Conservation (phyloP, 2,888 invertebrate species). For the Leucophenga montana region DNA sequence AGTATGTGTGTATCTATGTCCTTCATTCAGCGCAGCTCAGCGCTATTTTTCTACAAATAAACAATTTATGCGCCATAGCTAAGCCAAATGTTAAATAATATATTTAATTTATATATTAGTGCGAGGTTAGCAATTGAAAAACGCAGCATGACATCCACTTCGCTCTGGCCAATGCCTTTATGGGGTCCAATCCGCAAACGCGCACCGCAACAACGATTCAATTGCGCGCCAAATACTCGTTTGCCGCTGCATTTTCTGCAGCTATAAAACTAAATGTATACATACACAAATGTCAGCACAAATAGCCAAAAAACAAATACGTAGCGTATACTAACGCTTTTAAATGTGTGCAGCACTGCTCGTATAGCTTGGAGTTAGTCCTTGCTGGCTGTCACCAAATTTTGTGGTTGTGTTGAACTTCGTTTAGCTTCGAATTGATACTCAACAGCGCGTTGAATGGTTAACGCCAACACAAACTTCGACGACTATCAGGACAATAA, state of each 20-base stretch:
- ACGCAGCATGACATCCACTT: no score
- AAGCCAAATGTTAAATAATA: slow-evolving; percentile 17
- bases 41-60: no score
- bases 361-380: not conserved
- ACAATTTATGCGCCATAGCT: not conserved
- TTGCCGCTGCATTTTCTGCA: no score
- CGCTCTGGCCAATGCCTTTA: not conserved
- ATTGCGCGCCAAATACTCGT: slow-evolving; percentile 1
- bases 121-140: not conserved
- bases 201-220: slow-evolving; percentile 4
- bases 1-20: not conserved
- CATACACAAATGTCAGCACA: not conserved
- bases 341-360: no score
- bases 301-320: slow-evolving; percentile 16
- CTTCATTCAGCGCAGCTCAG: no score
- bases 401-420: slow-evolving; percentile 42
- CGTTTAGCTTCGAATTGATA: not conserved
- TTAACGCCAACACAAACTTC: slow-evolving; percentile 30
- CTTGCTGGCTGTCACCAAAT: slow-evolving; percentile 60
- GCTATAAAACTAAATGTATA: not conserved
- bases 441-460: not conserved
- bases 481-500: slow-evolving; percentile 5
- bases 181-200: not conserved
- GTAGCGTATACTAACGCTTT: not conserved
- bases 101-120: slow-evolving; percentile 15